Conservation (phyloP, 2,888 invertebrate species). For the Epinotia bilunana region DNA sequence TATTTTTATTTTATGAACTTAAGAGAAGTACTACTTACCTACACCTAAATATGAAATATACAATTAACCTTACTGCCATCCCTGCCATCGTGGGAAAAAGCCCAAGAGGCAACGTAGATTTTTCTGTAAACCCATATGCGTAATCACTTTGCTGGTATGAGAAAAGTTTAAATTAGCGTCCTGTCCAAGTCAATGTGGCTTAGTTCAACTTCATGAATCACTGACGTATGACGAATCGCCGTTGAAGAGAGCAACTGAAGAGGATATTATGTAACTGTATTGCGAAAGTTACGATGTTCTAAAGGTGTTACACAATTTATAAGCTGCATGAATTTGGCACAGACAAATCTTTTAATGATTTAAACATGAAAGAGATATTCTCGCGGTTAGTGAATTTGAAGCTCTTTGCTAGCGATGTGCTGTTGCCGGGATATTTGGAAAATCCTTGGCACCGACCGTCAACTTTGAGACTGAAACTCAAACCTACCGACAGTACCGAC, state of each 20-base stretch:
- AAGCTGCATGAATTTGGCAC: no score
- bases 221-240: neutral
- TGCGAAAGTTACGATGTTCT: neutral
- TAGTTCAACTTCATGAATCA: conserved; percentile 10
- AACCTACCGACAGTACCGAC: no score
- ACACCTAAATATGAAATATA: no score
- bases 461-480: no score
- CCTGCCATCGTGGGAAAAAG: neutral
- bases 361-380: neutral
- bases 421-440: no score
- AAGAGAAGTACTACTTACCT: no score
- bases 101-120: neutral
- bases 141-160: neutral
- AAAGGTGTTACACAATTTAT: neutral
- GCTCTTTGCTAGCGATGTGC: no score
- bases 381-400: neutral
- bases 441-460: no score
- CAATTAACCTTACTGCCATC: neutral
- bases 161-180: neutral
- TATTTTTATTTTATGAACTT: no score
- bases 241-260: neutral
- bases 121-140: neutral
- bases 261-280: conserved; percentile 13
- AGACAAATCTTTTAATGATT: neutral
- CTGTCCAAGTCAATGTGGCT: neutral